These are phyloP conservation scores for Staurois parvus DNA, from an alignment of 2,797 vertebrate species.

Conservation along the genomic window DNA sequence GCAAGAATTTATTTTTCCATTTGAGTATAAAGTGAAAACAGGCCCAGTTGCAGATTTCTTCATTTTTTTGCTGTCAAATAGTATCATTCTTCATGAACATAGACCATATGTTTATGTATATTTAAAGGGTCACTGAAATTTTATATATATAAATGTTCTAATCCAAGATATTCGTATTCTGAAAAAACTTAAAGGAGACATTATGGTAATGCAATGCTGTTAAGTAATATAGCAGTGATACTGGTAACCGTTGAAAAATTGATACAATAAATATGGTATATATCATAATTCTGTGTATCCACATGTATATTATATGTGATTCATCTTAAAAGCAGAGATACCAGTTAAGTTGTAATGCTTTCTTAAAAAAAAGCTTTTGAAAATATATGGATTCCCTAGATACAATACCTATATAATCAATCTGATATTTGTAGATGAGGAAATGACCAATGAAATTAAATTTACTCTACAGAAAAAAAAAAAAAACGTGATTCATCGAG, in stretches of 20 bases:
- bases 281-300: neutral
- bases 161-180: conserved; percentile 14
- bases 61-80: conserved; percentile 42
- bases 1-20: conserved; percentile 34
- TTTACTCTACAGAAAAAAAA: too few relatives aligned
- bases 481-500: too few relatives aligned
- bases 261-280: neutral
- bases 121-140: conserved; percentile 40
- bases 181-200: conserved; percentile 5
- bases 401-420: too few relatives aligned
- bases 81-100: conserved; percentile 13
- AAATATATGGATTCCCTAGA: too few relatives aligned
- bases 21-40: conserved; percentile 34
- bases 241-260: neutral
- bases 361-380: neutral
- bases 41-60: conserved; percentile 33
- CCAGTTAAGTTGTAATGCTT: neutral
- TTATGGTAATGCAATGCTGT: conserved; percentile 22
- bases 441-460: too few relatives aligned
- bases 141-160: conserved; percentile 42
- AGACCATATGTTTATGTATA: conserved; percentile 44
- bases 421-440: too few relatives aligned
- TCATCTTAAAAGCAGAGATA: neutral
- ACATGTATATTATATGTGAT: neutral
- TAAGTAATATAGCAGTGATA: conserved; percentile 18